A percentile compares a stretch with the other conserved stretches of the same genome.
Evolutionary conservation across 2,888 invertebrate genomes (phyloP).

Genomic region (Hesperia comma): DNA sequence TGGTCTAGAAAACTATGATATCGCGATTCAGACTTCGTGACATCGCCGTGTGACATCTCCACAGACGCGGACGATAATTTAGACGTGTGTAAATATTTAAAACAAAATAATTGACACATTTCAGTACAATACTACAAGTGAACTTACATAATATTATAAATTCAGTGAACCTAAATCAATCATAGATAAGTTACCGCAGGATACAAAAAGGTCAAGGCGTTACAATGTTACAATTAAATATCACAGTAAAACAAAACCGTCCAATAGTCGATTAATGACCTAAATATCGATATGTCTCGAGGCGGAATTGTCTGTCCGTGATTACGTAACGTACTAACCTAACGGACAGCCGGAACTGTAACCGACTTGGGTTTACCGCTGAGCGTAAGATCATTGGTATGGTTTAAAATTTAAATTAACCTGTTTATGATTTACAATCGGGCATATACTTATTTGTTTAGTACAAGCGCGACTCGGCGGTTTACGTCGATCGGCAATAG

Average conservation of each 20-base stretch:
- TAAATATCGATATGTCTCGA: conserved; percentile 24
- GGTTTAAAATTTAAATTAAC: neutral
- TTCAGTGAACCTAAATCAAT: no score
- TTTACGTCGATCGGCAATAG: no score
- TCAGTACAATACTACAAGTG: no score
- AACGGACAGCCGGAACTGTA: conserved; percentile 27
- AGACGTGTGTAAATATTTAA: no score
- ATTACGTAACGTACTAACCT: conserved; percentile 27
- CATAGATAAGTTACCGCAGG: neutral
- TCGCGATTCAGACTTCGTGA: no score
- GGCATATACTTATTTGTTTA: no score
- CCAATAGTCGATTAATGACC: conserved; percentile 13
- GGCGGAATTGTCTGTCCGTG: conserved; percentile 16
- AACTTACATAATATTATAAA: no score
- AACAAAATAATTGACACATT: no score
- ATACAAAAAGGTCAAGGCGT: neutral
- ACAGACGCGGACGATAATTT: no score
- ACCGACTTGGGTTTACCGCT: conserved; percentile 17
- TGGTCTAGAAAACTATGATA: no score
- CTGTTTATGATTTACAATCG: neutral
- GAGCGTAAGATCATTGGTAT: neutral
- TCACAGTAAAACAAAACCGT: conserved; percentile 5
- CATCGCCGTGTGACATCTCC: no score
- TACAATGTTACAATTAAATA: neutral
- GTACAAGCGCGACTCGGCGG: no score